Conservation (phyloP, 2,888 invertebrate species). For the Heliconius ethilla region DNA sequence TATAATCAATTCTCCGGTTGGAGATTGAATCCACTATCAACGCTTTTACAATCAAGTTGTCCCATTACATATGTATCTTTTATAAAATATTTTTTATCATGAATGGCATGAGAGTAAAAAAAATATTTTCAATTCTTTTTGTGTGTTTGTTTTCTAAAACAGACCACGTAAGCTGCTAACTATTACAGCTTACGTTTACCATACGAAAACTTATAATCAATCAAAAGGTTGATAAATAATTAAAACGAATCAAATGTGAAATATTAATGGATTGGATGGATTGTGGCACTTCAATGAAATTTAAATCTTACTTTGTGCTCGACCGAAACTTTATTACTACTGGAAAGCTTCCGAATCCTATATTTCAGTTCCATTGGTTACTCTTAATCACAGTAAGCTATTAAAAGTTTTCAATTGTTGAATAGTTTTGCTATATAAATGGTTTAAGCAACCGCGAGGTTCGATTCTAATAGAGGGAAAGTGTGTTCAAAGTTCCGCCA, state of each 20-base stretch:
- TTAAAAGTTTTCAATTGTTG: slow-evolving; percentile 17
- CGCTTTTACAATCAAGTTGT: too few species aligned
- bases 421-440: background rate
- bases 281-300: slow-evolving; percentile 18
- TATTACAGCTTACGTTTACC: background rate
- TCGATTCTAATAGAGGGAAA: too few species aligned
- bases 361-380: slow-evolving; percentile 15
- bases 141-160: background rate
- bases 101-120: too few species aligned
- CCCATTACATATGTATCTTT: too few species aligned
- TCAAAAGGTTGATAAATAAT: background rate
- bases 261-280: slow-evolving; percentile 11
- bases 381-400: slow-evolving; percentile 18
- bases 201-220: too few species aligned
- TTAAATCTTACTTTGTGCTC: slow-evolving; percentile 22
- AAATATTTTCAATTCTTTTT: too few species aligned
- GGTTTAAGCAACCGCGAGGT: background rate
- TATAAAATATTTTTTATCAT: too few species aligned
- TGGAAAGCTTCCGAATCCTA: slow-evolving; percentile 7
- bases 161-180: background rate
- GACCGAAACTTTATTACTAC: slow-evolving; percentile 20
- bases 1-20: too few species aligned
- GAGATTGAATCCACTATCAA: too few species aligned
- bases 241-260: background rate
- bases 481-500: too few species aligned